Conservation (phyloP, 2,888 invertebrate species). For the Atethmia centrago region DNA sequence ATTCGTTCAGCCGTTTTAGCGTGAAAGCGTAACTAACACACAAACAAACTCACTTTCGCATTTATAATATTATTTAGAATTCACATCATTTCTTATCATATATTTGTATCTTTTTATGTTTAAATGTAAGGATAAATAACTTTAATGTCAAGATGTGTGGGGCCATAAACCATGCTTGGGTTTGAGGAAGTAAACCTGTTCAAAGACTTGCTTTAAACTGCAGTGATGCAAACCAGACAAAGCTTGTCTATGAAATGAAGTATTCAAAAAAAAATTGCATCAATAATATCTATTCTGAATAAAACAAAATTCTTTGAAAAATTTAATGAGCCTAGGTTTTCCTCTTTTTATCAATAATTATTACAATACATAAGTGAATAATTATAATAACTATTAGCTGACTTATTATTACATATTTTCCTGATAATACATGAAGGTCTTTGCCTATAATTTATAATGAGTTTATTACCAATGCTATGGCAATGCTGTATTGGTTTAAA, state of each 20-base stretch:
- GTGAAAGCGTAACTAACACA: too few species aligned
- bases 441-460: neutral
- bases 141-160: neutral
- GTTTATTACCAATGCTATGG: neutral
- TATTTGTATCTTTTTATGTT: neutral
- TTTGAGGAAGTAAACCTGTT: neutral
- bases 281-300: neutral
- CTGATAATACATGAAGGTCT: conserved; percentile 2
- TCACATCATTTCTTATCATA: neutral
- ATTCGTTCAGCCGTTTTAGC: too few species aligned
- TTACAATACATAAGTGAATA: neutral
- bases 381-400: neutral
- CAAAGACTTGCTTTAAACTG: neutral
- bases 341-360: neutral
- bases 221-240: neutral
- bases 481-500: neutral
- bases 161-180: neutral
- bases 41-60: too few species aligned
- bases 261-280: neutral
- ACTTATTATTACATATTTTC: conserved; percentile 24
- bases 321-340: neutral
- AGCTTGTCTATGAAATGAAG: neutral
- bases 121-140: neutral
- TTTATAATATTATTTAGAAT: too few species aligned
- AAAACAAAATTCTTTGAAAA: neutral